These are phyloP conservation scores for Drosophila seguyi DNA, from an alignment of 1,140 invertebrate species.

Conservation along the genomic window DNA sequence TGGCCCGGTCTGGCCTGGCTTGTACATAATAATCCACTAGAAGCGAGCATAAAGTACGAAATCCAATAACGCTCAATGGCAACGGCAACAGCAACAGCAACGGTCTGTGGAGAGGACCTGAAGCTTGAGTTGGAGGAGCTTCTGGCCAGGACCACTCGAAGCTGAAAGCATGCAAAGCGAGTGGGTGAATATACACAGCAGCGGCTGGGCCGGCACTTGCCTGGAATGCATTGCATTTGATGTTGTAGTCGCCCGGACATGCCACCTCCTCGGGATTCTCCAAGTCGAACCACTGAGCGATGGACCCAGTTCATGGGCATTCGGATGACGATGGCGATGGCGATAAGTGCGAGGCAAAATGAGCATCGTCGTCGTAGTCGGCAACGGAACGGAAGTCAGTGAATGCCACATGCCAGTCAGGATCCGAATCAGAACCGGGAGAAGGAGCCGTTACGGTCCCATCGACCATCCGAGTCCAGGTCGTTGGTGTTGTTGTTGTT, in stretches of 20 bases:
- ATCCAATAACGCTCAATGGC: constrained; percentile 82
- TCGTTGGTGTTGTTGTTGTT: constrained; percentile 34
- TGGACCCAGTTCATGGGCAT: constrained; percentile 57
- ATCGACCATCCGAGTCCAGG: constrained; percentile 56
- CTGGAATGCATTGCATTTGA: constrained; percentile 86
- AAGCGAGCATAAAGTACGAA: constrained; percentile 79
- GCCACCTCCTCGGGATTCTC: constrained; percentile 90
- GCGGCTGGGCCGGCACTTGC: constrained; percentile 64
- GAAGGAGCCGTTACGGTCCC: constrained; percentile 54
- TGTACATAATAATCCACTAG: constrained; percentile 83
- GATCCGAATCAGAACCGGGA: constrained; percentile 49
- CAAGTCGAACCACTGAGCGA: constrained; percentile 91
- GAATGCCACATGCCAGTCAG: constrained; percentile 82
- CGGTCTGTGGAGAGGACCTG: constrained; percentile 26
- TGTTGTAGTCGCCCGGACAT: constrained; percentile 90
- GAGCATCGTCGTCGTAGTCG: constrained; percentile 64
- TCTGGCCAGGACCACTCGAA: constrained; percentile 60
- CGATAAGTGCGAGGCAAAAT: constrained; percentile 82
- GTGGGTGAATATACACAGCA: constrained; percentile 64
- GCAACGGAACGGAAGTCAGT: constrained; percentile 73
- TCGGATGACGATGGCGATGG: constrained; percentile 45
- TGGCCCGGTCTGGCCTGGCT: constrained; percentile 31
- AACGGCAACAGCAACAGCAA: constrained; percentile 41
- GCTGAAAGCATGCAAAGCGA: constrained; percentile 81
- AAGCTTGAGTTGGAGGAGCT: constrained; percentile 41